These are phyloP conservation scores for Eugnorisma glareosa DNA, from an alignment of 2,888 invertebrate genomes.

Conservation along the genomic window DNA sequence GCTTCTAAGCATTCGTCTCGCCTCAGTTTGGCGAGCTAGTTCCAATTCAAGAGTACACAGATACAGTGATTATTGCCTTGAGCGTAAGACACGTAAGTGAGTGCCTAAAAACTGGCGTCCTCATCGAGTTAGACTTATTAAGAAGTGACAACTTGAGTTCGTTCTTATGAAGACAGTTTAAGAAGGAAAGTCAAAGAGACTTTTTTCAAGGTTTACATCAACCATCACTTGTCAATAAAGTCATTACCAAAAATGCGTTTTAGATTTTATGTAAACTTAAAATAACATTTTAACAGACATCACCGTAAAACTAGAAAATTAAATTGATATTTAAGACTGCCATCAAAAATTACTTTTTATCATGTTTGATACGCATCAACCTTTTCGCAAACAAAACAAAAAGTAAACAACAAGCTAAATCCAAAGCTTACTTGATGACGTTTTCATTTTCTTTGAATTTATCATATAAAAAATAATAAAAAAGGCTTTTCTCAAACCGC, in stretches of 20 bases:
- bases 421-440: slow-evolving; percentile 47
- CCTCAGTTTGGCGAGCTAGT: not conserved
- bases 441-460: slow-evolving; percentile 62
- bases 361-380: slow-evolving; percentile 11
- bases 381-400: slow-evolving; percentile 43
- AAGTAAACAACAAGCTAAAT: slow-evolving; percentile 40
- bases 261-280: not conserved
- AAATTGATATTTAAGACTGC: too few relatives aligned
- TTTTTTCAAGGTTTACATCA: not conserved
- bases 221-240: not conserved
- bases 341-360: slow-evolving; percentile 1
- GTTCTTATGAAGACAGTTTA: not conserved
- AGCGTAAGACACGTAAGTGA: not conserved
- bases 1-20: not conserved
- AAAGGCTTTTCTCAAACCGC: slow-evolving; percentile 71
- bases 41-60: too few relatives aligned
- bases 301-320: not conserved
- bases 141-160: too few relatives aligned
- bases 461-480: slow-evolving; percentile 65
- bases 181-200: not conserved
- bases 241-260: too few relatives aligned
- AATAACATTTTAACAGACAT: not conserved
- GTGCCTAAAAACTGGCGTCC: not conserved
- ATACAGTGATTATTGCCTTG: not conserved
- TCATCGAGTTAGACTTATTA: not conserved